Evolutionary conservation across 2,797 vertebrate species (phyloP), one percentile per base, ranked within the genome.

Genomic region (Chiroxiphia lanceolata): DNA sequence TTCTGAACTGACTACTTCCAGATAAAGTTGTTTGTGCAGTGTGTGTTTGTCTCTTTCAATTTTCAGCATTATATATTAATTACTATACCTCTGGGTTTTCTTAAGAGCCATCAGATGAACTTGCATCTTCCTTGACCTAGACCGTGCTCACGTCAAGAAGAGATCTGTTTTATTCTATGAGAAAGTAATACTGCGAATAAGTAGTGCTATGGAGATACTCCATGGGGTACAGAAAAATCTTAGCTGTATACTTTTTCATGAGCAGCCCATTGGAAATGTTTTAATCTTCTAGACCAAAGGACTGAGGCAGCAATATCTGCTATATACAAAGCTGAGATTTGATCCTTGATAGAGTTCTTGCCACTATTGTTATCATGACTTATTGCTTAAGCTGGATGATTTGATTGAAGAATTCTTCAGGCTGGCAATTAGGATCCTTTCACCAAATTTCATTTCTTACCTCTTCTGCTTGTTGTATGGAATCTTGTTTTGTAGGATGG

Each of bases 401-500:
- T 94, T 72, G 12, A 38, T 23, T 57, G 59, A 88, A 67, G 72
- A 81, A 59, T 79, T 92, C 89, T 78, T 89, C 56, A 89, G 42
- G 14, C 44, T 85, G 36, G 16, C 40, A 31, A 7, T 86, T 90
- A 63, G 0, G 1, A 83, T 40, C 10, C 6, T 33, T 21, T 79
- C 42, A 83, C 51, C 38, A 13, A 13, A 0, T 86, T 93, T 88
- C 18, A 77, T 75, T 93, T 88, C 85, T 84, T 86, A 64, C 33
- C 42, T 45, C 25, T 90, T 92, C 93, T 54, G 50, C 50, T 83
- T 83, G 42, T 71, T 91, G 36, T 88, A 44, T 87, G 47, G 51
- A 94, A 67, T 88, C 91, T 90, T 82, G 36, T 69, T 92, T 90
- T 72, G 40, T 78, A 86, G 84, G 27, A 87, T 59, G 79, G 12